Evolutionary conservation across 2,888 invertebrate genomes (phyloP), one percentile per base, ranked within the genome.

Genomic region (Heliconius charithonia): DNA sequence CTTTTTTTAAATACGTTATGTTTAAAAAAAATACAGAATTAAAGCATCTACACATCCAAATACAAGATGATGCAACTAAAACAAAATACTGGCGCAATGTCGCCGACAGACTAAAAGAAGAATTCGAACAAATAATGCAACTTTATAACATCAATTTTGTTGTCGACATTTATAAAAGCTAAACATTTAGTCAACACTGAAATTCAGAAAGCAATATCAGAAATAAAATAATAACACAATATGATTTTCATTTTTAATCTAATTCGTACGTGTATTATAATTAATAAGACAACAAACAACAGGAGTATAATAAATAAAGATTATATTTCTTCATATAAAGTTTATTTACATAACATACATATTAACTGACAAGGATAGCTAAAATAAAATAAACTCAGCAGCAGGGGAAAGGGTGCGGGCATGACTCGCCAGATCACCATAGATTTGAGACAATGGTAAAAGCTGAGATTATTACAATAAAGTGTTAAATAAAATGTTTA

Each of bases 321-420:
- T 63, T 56, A 73, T 78, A 75, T 74, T 89, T 89, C 88, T 86
- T 88, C 87, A 88, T 88, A 89, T 89, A 92, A 91, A 91, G 89
- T 93, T 92, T 93, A 93, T 93, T 93, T 93, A 93, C 93, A 93
- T 93, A 92, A 93, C 91, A 92, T 92, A 89, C 89, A 92, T 90
- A 90, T 83, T 87, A 92, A 92, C 91, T 89, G 90, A 92, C 89
- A 91, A 90, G 88, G 89, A 85, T 89, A 90, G 88, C 85, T 89
- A 89, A 88, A 90, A 86, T 88, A 88, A 89, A 90, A 89, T 87
- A 87, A 90, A 89, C 89, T 89, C 90, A 89, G 90, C 86, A 90
- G 90, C 89, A 84, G 85, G 87, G 85, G 87, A 84, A 83, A 79
- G 83, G 84, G 84, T 85, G 82, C 81, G 82, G 83, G 80, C 81